Evolutionary conservation across 2,888 invertebrate genomes (phyloP), one percentile per base, ranked within the genome.

Genomic region (Sesia bembeciformis): DNA sequence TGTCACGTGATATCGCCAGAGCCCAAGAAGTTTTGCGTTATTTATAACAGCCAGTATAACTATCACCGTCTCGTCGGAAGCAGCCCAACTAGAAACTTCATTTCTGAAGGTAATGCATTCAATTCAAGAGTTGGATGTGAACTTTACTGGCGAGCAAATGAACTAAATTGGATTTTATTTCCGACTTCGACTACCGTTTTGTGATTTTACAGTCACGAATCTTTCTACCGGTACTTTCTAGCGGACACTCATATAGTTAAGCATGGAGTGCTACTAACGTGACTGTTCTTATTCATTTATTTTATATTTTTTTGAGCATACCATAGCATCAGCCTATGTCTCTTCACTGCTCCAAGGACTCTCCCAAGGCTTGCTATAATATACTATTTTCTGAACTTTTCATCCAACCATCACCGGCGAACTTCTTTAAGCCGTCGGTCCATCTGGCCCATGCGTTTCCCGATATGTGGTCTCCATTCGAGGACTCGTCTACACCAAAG

Each of bases 81-180:
- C 49, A 51, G 56, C 54, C 40, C 55, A 52, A 58, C 60, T 56
- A 55, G 54, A 60, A 46, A 46, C 46, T 46, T 46, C 46, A 77
- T 76, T 76, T 74, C 70, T 59, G 60, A 66, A 74, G 66, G 78
- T 84, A 84, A 86, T 84, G 79, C 78, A 71, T 78, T 82, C 82
- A 80, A 81, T 81, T 81, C 72, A 74, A 77, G 71, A 82, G 75
- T 79, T 79, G 70, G 73, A 82, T 78, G 79, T 74, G 81, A 85
- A 83, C 83, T 85, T 84, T 78, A 76, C 79, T 74, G 76, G 78
- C 73, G 79, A 78, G 80, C 76, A 82, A 88, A 88, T 86, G 82
- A 83, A 84, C 74, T 78, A 81, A 86, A 88, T 86, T 85, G 81
- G 74, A 86, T 88, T 85, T 82, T 78, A 85, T 86, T 81, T 82